A percentile compares a stretch with the other conserved stretches of the same genome.
Evolutionary conservation across 2,797 vertebrate species (phyloP).

Genomic region (Leptodactylus fallax): DNA sequence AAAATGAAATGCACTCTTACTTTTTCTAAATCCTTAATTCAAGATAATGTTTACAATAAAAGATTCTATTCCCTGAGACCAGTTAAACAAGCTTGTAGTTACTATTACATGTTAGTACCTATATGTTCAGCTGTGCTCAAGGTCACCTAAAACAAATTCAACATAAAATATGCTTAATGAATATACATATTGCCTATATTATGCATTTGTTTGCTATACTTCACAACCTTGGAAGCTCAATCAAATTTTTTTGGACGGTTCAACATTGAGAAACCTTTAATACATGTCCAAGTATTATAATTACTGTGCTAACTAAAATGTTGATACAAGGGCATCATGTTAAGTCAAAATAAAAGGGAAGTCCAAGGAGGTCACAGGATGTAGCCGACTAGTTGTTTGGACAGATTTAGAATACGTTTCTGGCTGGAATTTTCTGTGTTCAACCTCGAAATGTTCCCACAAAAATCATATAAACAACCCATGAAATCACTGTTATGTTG

Average conservation of each 20-base stretch:
- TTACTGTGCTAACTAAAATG: constrained; percentile 62
- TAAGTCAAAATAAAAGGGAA: constrained; percentile 62
- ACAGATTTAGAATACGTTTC: constrained; percentile 62
- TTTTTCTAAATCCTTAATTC: background rate
- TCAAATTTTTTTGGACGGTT: constrained; percentile 48
- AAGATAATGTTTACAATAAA: too few species aligned
- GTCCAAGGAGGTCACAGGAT: constrained; percentile 62
- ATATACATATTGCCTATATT: constrained; percentile 1
- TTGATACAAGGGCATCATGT: constrained; percentile 63
- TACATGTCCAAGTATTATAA: constrained; percentile 63
- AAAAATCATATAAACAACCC: constrained; percentile 64
- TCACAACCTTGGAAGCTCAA: constrained; percentile 17
- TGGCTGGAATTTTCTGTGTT: constrained; percentile 57
- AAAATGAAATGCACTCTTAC: background rate
- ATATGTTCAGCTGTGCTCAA: background rate
- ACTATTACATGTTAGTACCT: background rate
- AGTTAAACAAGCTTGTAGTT: background rate
- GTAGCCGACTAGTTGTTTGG: constrained; percentile 60
- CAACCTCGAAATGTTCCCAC: constrained; percentile 64
- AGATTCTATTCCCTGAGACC: too few species aligned
- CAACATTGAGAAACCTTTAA: constrained; percentile 55
- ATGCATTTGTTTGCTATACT: constrained; percentile 29
- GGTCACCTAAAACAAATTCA: background rate
- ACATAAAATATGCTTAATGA: background rate
- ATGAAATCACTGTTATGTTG: constrained; percentile 63